Conservation (phyloP, 2,888 invertebrate genomes). For the Drosophila emarginata region DNA sequence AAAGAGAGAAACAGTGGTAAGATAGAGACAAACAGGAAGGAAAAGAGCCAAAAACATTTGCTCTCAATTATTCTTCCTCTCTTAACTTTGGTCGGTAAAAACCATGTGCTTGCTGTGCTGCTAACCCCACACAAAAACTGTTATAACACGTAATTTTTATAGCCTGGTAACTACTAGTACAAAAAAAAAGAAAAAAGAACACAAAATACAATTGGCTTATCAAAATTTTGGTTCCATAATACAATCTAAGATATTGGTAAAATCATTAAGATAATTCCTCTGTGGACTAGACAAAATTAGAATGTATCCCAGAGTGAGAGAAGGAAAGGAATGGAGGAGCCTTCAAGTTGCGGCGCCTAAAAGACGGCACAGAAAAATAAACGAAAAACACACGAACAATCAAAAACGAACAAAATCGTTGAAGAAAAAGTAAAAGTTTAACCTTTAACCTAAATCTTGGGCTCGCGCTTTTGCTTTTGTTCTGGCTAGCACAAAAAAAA, state of each 20-base stretch:
- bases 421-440: conserved; percentile 68
- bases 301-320: conserved; percentile 1
- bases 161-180: conserved; percentile 31
- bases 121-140: conserved; percentile 27
- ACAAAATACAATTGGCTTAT: conserved; percentile 11
- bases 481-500: conserved; percentile 1
- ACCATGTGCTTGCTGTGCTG: background rate
- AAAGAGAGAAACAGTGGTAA: background rate
- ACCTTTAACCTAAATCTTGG: conserved; percentile 74
- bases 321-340: background rate
- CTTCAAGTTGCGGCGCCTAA: conserved; percentile 52
- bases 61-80: conserved; percentile 3
- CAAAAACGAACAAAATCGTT: background rate
- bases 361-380: conserved; percentile 60
- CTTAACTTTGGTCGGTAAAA: conserved; percentile 1
- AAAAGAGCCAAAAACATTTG: background rate
- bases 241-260: conserved; percentile 18
- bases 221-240: conserved; percentile 18
- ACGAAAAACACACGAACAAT: conserved; percentile 22
- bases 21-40: background rate
- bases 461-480: conserved; percentile 49
- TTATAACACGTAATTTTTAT: conserved; percentile 39
- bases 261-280: conserved; percentile 3
- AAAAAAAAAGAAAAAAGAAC: too few species aligned
- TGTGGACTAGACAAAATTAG: conserved; percentile 22